Evolutionary conservation across 2,888 invertebrate genomes (phyloP).

Genomic region (Agapostemon virescens): DNA sequence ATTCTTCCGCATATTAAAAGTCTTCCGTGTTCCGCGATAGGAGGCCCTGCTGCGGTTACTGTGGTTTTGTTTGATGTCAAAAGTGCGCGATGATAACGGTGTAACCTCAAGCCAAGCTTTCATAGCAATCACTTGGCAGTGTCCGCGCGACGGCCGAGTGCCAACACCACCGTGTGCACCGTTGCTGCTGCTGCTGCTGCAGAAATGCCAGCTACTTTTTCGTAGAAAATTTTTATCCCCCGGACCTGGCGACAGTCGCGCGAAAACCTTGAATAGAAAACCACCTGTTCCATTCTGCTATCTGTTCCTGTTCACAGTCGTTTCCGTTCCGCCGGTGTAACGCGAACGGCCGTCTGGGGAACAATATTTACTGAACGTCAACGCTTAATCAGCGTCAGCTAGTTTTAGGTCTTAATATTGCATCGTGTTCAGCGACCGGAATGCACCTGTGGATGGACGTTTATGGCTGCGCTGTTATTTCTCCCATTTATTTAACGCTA

Average conservation of each 20-base stretch:
- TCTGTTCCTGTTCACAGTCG: background rate
- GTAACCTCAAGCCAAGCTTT: slow-evolving; percentile 27
- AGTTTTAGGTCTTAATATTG: background rate
- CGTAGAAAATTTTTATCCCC: slow-evolving; percentile 18
- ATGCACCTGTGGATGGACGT: background rate
- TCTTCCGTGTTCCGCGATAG: slow-evolving; percentile 44
- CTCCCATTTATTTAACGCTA: background rate
- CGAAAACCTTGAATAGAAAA: slow-evolving; percentile 38
- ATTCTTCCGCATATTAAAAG: slow-evolving; percentile 36
- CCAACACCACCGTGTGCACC: background rate
- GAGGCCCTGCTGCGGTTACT: slow-evolving; percentile 40
- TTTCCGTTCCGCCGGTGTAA: background rate
- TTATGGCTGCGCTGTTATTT: background rate
- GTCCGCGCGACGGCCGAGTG: slow-evolving; percentile 22
- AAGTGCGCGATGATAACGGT: slow-evolving; percentile 49
- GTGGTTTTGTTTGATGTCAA: slow-evolving; percentile 45
- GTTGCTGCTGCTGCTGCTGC: slow-evolving; percentile 12
- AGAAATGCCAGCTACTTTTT: slow-evolving; percentile 32
- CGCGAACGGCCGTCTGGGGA: background rate
- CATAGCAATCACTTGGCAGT: slow-evolving; percentile 27
- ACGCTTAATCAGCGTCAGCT: slow-evolving; percentile 9
- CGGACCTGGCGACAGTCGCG: slow-evolving; percentile 2
- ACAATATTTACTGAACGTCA: slow-evolving; percentile 17
- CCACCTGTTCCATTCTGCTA: slow-evolving; percentile 42
- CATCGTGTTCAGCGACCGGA: background rate